phyloP scores from a whole-genome alignment of 2,797 vertebrate species.

The Cephalopachus bancanus region DNA sequence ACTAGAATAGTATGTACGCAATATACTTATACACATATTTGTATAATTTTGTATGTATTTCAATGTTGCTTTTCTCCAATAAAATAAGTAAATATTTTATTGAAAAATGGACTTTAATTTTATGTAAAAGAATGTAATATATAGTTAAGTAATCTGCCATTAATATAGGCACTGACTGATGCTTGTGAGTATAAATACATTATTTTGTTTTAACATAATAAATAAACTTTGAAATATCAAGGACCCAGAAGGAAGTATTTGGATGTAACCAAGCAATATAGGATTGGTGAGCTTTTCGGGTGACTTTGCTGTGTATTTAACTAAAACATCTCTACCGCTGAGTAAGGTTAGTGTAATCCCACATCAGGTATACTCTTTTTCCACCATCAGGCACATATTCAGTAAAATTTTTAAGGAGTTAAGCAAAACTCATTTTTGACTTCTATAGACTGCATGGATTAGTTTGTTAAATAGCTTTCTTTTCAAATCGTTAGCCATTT shows the following conservation, averaged over 20 bases:
- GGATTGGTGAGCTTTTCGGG: not conserved
- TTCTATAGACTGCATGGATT: not conserved
- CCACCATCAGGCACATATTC: not conserved
- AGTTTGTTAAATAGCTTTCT: conserved; percentile 53
- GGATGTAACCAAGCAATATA: not conserved
- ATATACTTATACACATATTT: not conserved
- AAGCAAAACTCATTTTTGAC: conserved; percentile 39
- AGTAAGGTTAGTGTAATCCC: not conserved
- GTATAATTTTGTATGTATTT: conserved; percentile 27
- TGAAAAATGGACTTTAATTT: not conserved
- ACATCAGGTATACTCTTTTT: not conserved
- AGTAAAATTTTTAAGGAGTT: conserved; percentile 35
- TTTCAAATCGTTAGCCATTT: conserved; percentile 16
- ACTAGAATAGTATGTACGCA: not conserved
- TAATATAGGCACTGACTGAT: conserved; percentile 3
- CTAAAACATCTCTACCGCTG: not conserved
- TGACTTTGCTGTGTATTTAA: not conserved
- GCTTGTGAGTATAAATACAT: not conserved
- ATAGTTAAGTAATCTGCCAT: conserved; percentile 16
- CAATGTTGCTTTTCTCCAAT: conserved; percentile 23
- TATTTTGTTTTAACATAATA: conserved; percentile 30
- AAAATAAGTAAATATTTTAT: conserved; percentile 19
- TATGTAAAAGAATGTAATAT: not conserved
- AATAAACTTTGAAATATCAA: conserved; percentile 50
- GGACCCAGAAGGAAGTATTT: conserved; percentile 39